Evolutionary conservation across 1,140 invertebrate genomes (phyloP).

Genomic region (Apis florea): DNA sequence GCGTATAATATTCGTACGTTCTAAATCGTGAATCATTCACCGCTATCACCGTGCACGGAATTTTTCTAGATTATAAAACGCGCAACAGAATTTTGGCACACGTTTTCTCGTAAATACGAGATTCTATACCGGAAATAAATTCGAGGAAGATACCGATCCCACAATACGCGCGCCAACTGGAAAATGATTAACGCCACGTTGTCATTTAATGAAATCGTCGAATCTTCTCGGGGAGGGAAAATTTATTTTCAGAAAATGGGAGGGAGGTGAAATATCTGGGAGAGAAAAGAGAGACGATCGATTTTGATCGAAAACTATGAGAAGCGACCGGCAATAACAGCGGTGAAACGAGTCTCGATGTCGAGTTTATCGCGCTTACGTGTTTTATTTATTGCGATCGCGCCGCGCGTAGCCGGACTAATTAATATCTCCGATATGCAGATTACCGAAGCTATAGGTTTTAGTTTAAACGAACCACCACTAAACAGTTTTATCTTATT

Average conservation of each 20-base stretch:
- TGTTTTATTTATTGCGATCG: constrained; percentile 42
- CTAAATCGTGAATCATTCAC: background rate
- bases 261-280: background rate
- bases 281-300: background rate
- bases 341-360: constrained; percentile 10
- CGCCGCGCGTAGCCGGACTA: constrained; percentile 7
- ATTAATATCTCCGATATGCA: constrained; percentile 49
- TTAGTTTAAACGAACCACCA: background rate
- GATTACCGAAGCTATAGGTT: background rate
- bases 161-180: background rate
- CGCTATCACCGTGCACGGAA: background rate
- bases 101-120: background rate
- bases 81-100: too few relatives aligned
- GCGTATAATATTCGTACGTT: background rate
- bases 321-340: constrained; percentile 13
- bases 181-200: background rate
- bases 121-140: background rate
- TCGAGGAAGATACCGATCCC: background rate
- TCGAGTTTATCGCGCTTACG: constrained; percentile 42
- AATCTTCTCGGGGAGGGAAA: background rate
- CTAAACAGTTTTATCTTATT: background rate
- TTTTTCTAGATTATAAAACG: background rate
- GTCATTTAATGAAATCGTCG: background rate
- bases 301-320: background rate
- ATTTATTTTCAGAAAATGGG: background rate